Evolutionary conservation across 2,113 vertebrate genomes (phyloP).

Genomic region (Cavia porcellus): DNA sequence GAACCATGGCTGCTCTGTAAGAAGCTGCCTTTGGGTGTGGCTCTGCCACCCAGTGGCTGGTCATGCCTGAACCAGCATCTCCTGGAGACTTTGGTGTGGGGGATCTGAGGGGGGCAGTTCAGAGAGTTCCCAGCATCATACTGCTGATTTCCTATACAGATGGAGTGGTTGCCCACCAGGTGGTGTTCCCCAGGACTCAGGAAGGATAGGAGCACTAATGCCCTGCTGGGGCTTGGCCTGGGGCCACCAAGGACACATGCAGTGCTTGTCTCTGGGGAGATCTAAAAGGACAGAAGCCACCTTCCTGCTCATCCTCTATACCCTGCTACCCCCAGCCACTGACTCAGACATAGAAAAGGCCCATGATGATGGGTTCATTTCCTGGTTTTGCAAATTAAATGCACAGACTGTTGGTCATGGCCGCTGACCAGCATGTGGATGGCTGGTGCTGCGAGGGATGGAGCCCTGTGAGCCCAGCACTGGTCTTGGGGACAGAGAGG

Average conservation of each 20-base stretch:
- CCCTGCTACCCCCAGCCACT: rapidly evolving
- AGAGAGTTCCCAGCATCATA: background rate
- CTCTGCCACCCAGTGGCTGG: background rate
- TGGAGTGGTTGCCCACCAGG: background rate
- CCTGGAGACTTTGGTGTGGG: background rate
- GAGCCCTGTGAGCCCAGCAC: background rate
- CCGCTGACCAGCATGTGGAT: background rate
- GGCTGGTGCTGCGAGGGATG: background rate
- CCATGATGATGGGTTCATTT: background rate
- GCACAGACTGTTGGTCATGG: background rate
- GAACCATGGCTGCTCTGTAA: background rate
- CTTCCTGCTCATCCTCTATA: too few relatives aligned
- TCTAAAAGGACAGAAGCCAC: background rate
- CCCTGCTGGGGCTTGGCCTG: background rate
- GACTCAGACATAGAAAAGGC: background rate
- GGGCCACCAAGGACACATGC: background rate
- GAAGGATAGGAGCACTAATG: background rate
- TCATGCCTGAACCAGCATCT: background rate
- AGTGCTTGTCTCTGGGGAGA: background rate
- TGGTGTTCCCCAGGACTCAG: background rate
- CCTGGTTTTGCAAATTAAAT: background rate
- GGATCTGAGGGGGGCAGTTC: rapidly evolving
- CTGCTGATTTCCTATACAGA: background rate
- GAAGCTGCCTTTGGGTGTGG: background rate
- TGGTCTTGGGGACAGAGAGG: background rate